Percentiles rank a stretch among this genome's conserved stretches.
Conservation (phyloP, 2,113 vertebrate species). For the Lynx canadensis region DNA sequence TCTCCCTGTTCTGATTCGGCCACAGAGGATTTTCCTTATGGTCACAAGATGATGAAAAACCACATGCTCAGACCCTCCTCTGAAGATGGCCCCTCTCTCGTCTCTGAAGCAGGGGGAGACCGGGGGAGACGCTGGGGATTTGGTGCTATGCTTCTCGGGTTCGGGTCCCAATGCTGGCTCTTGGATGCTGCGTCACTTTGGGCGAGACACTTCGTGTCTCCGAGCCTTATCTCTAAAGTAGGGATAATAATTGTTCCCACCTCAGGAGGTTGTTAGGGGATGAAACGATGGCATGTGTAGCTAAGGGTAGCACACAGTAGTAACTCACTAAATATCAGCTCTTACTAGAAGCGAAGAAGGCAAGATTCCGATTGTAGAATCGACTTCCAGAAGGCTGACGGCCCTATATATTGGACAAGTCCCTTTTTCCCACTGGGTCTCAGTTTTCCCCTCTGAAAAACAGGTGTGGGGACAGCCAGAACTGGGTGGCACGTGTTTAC, state of each 20-base stretch:
- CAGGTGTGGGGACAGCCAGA: background rate
- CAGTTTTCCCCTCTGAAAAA: background rate
- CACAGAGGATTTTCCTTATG: background rate
- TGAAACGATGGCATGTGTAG: background rate
- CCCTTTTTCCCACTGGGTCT: background rate
- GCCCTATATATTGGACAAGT: background rate
- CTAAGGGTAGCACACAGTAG: background rate
- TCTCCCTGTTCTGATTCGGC: background rate
- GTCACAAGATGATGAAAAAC: background rate
- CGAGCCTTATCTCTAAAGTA: background rate
- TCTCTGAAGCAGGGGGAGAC: background rate
- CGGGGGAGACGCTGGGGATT: accelerated
- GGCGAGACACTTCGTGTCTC: background rate
- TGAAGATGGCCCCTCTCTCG: background rate
- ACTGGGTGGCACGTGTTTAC: no score
- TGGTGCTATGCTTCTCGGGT: accelerated
- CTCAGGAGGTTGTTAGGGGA: background rate
- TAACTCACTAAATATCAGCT: background rate
- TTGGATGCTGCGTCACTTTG: background rate
- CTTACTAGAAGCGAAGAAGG: background rate
- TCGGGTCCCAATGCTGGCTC: background rate
- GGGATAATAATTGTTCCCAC: background rate
- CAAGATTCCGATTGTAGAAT: background rate
- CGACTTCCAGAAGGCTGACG: background rate
- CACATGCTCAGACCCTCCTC: background rate